Evolutionary conservation across 1,140 invertebrate genomes (phyloP).

Genomic region (Augochlora pura): DNA sequence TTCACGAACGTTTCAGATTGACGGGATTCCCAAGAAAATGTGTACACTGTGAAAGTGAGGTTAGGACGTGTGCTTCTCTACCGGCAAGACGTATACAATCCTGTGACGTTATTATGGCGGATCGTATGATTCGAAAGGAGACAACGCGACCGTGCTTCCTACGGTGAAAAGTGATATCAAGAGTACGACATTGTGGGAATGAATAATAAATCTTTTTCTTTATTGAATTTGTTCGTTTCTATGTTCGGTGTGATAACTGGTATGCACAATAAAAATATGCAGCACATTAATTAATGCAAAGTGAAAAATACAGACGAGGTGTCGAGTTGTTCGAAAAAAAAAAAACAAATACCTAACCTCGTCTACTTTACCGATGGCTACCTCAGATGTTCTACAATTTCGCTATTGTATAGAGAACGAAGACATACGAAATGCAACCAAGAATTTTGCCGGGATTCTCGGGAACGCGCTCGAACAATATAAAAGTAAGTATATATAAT

Average conservation of each 20-base stretch:
- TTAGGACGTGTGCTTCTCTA: conserved; percentile 46
- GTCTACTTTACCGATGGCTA: conserved; percentile 28
- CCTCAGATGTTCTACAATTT: conserved; percentile 38
- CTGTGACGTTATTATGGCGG: conserved; percentile 34
- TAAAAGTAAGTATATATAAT: conserved; percentile 68
- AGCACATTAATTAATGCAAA: conserved; percentile 33
- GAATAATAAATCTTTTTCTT: conserved; percentile 52
- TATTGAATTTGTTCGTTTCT: conserved; percentile 48
- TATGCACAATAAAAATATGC: conserved; percentile 56
- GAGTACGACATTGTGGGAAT: conserved; percentile 42
- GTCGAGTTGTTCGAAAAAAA: conserved; percentile 7
- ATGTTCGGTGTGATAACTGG: conserved; percentile 32
- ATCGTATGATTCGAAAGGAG: conserved; percentile 24
- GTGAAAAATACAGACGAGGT: conserved; percentile 13
- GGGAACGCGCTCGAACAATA: conserved; percentile 55
- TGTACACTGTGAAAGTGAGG: conserved; percentile 37
- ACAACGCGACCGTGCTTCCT: conserved; percentile 10
- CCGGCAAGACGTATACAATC: conserved; percentile 37
- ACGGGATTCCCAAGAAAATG: conserved; percentile 17
- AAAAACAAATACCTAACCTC: conserved; percentile 49
- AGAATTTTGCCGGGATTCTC: conserved; percentile 54
- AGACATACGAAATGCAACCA: conserved; percentile 46
- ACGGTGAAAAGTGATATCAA: conserved; percentile 25
- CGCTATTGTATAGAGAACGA: conserved; percentile 34
- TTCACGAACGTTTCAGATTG: conserved; percentile 56